Evolutionary conservation across 1,140 invertebrate genomes (phyloP).

Genomic region (Cydia strobilella): DNA sequence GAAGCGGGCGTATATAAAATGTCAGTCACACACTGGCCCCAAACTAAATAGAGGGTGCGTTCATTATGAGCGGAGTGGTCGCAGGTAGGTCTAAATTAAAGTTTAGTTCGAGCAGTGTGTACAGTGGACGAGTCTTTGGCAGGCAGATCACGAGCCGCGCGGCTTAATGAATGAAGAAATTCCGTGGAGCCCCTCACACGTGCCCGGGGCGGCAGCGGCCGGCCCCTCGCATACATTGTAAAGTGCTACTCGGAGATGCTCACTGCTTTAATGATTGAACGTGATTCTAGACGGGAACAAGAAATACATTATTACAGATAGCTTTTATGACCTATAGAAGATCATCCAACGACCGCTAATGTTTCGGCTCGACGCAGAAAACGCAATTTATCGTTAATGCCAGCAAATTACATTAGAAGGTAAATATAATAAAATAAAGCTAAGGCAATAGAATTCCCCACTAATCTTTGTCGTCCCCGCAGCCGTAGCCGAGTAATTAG

Average conservation of each 20-base stretch:
- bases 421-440: slow-evolving; percentile 20
- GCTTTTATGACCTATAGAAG: neutral
- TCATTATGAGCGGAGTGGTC: slow-evolving; percentile 63
- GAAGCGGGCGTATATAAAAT: slow-evolving; percentile 53
- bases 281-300: slow-evolving; percentile 16
- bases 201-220: slow-evolving; percentile 39
- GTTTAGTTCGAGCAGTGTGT: slow-evolving; percentile 62
- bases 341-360: neutral
- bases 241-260: slow-evolving; percentile 38
- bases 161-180: slow-evolving; percentile 73
- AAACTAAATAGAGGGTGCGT: slow-evolving; percentile 72
- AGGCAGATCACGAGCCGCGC: slow-evolving; percentile 66
- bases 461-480: slow-evolving; percentile 62
- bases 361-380: neutral
- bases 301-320: neutral
- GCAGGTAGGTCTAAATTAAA: slow-evolving; percentile 73
- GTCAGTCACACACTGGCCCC: slow-evolving; percentile 66
- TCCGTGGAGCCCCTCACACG: slow-evolving; percentile 52
- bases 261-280: slow-evolving; percentile 32
- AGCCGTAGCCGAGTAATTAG: slow-evolving; percentile 70
- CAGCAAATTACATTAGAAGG: slow-evolving; percentile 14
- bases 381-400: neutral
- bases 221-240: slow-evolving; percentile 46
- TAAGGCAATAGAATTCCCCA: slow-evolving; percentile 37
- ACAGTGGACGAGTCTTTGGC: slow-evolving; percentile 55